Percentiles rank a stretch among this genome's conserved stretches.
These are phyloP conservation scores for Orussus abietinus DNA, from an alignment of 1,140 invertebrate genomes.

Conservation along the genomic window DNA sequence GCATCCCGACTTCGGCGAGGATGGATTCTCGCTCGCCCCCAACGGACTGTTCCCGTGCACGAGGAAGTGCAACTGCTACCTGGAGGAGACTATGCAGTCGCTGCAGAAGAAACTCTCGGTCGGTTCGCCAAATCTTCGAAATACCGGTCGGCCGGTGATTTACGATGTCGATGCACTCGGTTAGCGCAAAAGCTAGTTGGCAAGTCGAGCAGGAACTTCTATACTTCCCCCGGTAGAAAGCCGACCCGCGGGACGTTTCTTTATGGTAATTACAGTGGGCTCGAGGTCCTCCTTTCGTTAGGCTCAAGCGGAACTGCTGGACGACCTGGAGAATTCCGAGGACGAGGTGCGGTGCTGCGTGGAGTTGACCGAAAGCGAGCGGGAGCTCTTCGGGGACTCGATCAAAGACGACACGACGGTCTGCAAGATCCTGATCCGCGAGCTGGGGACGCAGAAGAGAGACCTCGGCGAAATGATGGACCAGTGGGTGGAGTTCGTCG, in stretches of 20 bases:
- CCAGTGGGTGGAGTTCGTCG: conserved; percentile 15
- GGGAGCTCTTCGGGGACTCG: conserved; percentile 17
- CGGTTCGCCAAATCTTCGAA: conserved; percentile 7
- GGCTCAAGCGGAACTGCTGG: conserved; percentile 3
- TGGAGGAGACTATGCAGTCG: conserved; percentile 10
- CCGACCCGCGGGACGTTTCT: not conserved
- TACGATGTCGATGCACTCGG: too few relatives aligned
- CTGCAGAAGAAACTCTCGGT: conserved; percentile 9
- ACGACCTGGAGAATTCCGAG: not conserved
- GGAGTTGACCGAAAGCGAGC: conserved; percentile 17
- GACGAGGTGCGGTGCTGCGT: conserved; percentile 14
- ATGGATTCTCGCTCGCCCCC: too few relatives aligned
- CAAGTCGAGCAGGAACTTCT: conserved; percentile 9
- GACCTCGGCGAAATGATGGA: conserved; percentile 12
- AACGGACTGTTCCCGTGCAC: too few relatives aligned
- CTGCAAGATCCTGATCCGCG: conserved; percentile 23
- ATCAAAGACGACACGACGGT: conserved; percentile 22
- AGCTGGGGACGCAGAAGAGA: conserved; percentile 15
- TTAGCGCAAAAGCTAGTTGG: too few relatives aligned
- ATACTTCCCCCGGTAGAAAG: conserved; percentile 2
- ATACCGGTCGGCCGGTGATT: too few relatives aligned
- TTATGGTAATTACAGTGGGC: conserved; percentile 1
- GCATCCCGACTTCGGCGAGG: too few relatives aligned
- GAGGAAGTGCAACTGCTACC: conserved; percentile 11
- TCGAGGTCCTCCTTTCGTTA: not conserved